Conservation (phyloP, 2,888 invertebrate species). For the Hyles lineata region DNA sequence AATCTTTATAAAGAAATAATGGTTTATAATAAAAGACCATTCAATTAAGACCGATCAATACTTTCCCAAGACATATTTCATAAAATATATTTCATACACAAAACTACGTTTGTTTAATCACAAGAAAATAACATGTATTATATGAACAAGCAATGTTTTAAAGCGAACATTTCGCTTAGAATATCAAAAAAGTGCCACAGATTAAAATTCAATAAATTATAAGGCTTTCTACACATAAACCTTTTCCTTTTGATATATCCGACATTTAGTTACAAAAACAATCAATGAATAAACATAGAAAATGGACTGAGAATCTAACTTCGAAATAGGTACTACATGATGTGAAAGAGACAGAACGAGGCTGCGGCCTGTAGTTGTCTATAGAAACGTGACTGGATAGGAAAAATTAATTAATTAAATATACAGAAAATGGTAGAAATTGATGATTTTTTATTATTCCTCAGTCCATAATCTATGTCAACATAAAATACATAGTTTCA, state of each 20-base stretch:
- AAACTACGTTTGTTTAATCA: constrained; percentile 4
- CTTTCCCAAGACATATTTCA: not conserved
- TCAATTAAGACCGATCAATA: not conserved
- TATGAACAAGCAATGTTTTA: constrained; percentile 11
- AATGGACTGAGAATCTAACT: too few relatives aligned
- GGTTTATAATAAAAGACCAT: not conserved
- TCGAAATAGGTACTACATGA: too few relatives aligned
- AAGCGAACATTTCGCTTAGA: not conserved
- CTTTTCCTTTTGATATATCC: not conserved
- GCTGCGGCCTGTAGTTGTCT: too few relatives aligned
- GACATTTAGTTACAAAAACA: not conserved
- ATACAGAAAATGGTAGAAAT: too few relatives aligned
- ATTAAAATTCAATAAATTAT: not conserved
- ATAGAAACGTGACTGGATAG: too few relatives aligned
- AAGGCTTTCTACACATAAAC: not conserved
- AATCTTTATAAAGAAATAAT: too few relatives aligned
- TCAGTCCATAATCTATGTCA: too few relatives aligned
- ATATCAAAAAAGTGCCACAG: not conserved
- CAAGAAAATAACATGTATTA: not conserved
- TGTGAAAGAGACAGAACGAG: too few relatives aligned
- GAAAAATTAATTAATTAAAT: too few relatives aligned
- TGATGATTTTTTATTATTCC: too few relatives aligned
- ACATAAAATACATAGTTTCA: too few relatives aligned
- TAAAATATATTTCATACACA: constrained; percentile 19
- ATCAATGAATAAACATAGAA: not conserved